Percentiles rank a stretch among this genome's conserved stretches.
These are phyloP conservation scores for silkworm (Bombyx mori) DNA, from an alignment of 1,140 invertebrate genomes.

Conservation along the genomic window DNA sequence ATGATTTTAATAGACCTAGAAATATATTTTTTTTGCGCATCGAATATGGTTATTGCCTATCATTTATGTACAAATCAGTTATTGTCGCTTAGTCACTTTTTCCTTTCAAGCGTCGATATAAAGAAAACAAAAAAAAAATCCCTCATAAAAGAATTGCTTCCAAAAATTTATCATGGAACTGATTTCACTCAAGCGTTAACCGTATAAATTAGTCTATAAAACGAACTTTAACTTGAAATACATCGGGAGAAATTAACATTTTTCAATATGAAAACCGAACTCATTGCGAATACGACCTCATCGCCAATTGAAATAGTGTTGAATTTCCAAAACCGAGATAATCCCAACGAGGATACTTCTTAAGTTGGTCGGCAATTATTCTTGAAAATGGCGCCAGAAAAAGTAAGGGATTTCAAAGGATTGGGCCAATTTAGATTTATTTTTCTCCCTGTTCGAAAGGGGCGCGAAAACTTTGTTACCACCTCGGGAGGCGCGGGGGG, in stretches of 20 bases:
- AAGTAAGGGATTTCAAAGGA: slow-evolving; percentile 60
- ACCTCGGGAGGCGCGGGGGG: slow-evolving; percentile 25
- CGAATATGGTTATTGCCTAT: too few relatives aligned
- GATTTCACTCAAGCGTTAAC: slow-evolving; percentile 10
- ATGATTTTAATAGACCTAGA: too few relatives aligned
- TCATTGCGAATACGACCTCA: slow-evolving; percentile 10
- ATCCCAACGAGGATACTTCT: slow-evolving; percentile 29
- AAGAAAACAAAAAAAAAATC: too few relatives aligned
- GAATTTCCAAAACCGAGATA: slow-evolving; percentile 1
- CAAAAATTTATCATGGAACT: neutral
- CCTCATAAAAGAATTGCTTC: too few relatives aligned
- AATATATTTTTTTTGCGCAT: too few relatives aligned
- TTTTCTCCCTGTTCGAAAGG: slow-evolving; percentile 47
- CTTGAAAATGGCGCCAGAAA: slow-evolving; percentile 55
- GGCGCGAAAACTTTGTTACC: slow-evolving; percentile 39
- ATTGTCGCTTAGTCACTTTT: too few relatives aligned
- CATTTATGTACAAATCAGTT: too few relatives aligned
- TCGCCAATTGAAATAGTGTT: slow-evolving; percentile 8
- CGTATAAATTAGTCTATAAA: slow-evolving; percentile 25
- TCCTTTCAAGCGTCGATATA: too few relatives aligned
- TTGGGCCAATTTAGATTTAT: slow-evolving; percentile 66
- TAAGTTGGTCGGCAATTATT: slow-evolving; percentile 51
- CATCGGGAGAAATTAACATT: slow-evolving; percentile 27
- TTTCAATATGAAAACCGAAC: slow-evolving; percentile 13
- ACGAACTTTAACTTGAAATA: slow-evolving; percentile 26